Evolutionary conservation across 2,797 vertebrate genomes (phyloP).

Genomic region (Schizopygopsis malacanthus): DNA sequence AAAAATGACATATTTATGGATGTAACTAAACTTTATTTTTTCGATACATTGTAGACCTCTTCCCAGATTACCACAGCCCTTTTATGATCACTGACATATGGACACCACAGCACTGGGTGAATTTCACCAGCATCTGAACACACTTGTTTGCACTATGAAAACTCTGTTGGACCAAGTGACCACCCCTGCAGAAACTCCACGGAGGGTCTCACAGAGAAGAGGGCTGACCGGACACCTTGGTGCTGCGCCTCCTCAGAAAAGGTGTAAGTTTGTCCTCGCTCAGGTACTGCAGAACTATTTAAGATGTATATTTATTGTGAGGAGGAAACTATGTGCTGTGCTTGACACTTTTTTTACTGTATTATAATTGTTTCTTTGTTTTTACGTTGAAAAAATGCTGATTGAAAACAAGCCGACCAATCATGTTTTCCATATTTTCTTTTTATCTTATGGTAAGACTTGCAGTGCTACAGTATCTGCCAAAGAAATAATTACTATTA

Average conservation of each 20-base stretch:
- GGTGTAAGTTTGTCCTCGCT: slow-evolving; percentile 91
- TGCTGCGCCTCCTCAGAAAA: slow-evolving; percentile 83
- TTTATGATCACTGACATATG: slow-evolving; percentile 75
- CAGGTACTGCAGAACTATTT: slow-evolving; percentile 99
- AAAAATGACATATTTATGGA: neutral
- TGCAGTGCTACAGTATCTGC: neutral
- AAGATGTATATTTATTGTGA: slow-evolving; percentile 91
- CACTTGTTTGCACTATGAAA: slow-evolving; percentile 92
- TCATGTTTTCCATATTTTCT: neutral
- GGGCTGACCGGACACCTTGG: slow-evolving; percentile 77
- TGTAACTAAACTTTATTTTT: slow-evolving; percentile 10
- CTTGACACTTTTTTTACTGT: slow-evolving; percentile 81
- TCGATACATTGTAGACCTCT: slow-evolving; percentile 71
- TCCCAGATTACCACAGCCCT: slow-evolving; percentile 79
- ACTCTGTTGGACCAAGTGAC: slow-evolving; percentile 62
- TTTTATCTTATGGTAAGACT: slow-evolving; percentile 10
- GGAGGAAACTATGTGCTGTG: slow-evolving; percentile 86
- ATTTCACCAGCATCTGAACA: slow-evolving; percentile 81
- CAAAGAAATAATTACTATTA: neutral
- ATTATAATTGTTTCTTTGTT: slow-evolving; percentile 34
- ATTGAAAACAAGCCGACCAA: slow-evolving; percentile 5
- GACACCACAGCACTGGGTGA: slow-evolving; percentile 43
- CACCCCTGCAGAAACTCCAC: slow-evolving; percentile 62
- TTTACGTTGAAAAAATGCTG: slow-evolving; percentile 32
- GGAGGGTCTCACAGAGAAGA: slow-evolving; percentile 71